Evolutionary conservation across 1,140 invertebrate genomes (phyloP), one percentile per base, ranked within the genome.

Genomic region (Asobara japonica): DNA sequence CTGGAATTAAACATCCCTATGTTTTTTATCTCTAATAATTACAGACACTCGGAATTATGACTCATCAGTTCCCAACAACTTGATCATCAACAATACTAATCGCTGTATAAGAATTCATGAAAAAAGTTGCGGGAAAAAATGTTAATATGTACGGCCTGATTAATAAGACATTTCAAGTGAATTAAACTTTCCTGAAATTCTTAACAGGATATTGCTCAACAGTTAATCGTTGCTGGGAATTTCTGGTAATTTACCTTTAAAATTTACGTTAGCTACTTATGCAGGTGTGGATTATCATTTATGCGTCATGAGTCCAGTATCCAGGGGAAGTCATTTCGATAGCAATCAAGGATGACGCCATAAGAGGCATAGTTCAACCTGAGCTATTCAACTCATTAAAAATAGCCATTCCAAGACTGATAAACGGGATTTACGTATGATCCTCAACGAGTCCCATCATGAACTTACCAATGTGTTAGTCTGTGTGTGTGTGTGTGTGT

Each of bases 141-240:
- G n/a, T n/a, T n/a, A n/a, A n/a, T 18, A 25, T 0, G 51, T 56
- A 25, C 7, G 13, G 51, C 20, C 25, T 56, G 51, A 56, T 56
- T 56, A 22, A 25, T 25, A 20, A 20, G 45, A 51, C 45, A 51
- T 51, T 51, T 56, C 22, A 3, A 56, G 20, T 56, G 51, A n/a
- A n/a, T 27, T 27, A 16, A 1, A 45, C 51, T 56, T 56, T 56
- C 51, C 51, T 25, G 25, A 56, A 25, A 25, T 11, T 25, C 3
- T 56, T 22, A 27, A 25, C 51, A 56, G 22, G 51, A 56, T 56
- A 1, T 56, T 25, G 7, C 18, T 56, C n/a, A 56, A 56, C 51
- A 22, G 51, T 56, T 56, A 18, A 56, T 56, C 22, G 45, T 18
- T 51, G 51, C 51, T 56, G 51, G 25, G 51, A 56, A 56, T 56